These are phyloP conservation scores for Cyprinodon brontotheroides DNA, from an alignment of 2,113 vertebrate genomes.

Conservation along the genomic window DNA sequence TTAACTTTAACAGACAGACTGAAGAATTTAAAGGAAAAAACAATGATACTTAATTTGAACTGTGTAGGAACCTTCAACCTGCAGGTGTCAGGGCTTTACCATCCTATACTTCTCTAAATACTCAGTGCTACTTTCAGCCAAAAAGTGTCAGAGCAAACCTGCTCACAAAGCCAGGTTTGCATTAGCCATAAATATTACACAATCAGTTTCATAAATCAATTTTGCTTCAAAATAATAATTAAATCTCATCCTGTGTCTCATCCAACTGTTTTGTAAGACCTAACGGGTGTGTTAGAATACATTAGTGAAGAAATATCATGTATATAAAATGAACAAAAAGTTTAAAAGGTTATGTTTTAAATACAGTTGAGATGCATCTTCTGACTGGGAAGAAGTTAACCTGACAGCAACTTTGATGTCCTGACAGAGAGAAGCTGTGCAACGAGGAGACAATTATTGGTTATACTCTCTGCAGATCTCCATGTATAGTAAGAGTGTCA, in stretches of 20 bases:
- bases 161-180: constrained; percentile 27
- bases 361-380: no score
- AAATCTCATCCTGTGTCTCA: no score
- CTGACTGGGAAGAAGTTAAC: no score
- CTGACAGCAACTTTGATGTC: no score
- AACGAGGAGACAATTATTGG: no score
- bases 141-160: constrained; percentile 14
- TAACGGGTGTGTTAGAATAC: background rate
- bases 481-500: no score
- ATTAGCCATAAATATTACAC: background rate
- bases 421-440: no score
- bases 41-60: constrained; percentile 4
- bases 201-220: no score
- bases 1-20: background rate
- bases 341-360: no score
- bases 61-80: constrained; percentile 31
- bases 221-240: no score
- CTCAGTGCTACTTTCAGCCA: constrained; percentile 32
- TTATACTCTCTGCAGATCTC: no score
- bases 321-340: background rate
- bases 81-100: constrained; percentile 18
- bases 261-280: background rate
- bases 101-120: constrained; percentile 50
- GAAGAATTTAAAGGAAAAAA: background rate
- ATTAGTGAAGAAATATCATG: background rate